Conservation (phyloP, 2,888 invertebrate species). For the Cantharis flavilabris region DNA sequence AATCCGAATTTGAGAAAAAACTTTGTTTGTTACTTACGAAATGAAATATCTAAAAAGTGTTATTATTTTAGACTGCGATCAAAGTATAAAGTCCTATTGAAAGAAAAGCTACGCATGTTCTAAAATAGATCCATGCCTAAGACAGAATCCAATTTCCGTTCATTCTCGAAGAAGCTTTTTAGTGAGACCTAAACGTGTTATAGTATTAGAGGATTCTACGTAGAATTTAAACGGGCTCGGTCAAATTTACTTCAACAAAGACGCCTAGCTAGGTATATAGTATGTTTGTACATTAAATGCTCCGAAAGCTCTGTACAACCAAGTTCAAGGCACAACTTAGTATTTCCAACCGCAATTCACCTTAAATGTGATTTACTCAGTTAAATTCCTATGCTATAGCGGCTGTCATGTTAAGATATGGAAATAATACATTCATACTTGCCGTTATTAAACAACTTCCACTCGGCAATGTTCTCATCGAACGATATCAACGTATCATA, state of each 20-base stretch:
- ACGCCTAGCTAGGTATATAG: conserved; percentile 2
- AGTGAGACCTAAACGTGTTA: conserved; percentile 20
- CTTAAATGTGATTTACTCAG: conserved; percentile 19
- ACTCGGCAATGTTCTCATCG: not conserved
- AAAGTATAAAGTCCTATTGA: conserved; percentile 7
- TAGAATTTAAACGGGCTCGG: conserved; percentile 13
- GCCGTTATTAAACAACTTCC: conserved; percentile 9
- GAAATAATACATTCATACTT: conserved; percentile 11
- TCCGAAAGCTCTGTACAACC: conserved; percentile 1
- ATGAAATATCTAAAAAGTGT: not conserved
- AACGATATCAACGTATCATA: not conserved
- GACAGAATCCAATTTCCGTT: conserved; percentile 21
- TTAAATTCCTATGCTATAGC: conserved; percentile 8
- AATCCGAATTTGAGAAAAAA: not conserved
- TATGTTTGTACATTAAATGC: conserved; percentile 10
- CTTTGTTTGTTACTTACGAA: not conserved
- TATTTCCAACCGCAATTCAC: conserved; percentile 12
- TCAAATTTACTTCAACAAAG: conserved; percentile 15
- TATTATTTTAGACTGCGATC: conserved; percentile 1
- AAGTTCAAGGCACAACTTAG: conserved; percentile 3
- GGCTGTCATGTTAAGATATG: conserved; percentile 21
- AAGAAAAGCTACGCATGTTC: conserved; percentile 9
- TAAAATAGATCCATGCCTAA: conserved; percentile 15
- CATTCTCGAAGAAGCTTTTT: conserved; percentile 21
- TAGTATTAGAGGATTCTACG: conserved; percentile 16